Conservation (phyloP, 1,140 invertebrate species). For the Chironomus tepperi region DNA sequence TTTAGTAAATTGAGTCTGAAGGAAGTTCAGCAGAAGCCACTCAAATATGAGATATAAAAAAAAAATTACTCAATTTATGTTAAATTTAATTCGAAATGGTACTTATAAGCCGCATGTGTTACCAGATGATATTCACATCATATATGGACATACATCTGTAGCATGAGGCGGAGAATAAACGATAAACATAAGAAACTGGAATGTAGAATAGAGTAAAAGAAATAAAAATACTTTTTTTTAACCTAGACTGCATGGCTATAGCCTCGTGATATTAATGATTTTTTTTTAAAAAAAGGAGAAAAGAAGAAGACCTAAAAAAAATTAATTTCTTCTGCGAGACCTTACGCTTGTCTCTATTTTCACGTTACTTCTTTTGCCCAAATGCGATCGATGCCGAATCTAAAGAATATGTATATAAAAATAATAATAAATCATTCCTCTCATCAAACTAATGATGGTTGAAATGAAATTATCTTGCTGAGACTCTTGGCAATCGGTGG, state of each 20-base stretch:
- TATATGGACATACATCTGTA: background rate
- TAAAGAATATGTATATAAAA: background rate
- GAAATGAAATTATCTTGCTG: constrained; percentile 12
- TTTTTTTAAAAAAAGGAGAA: background rate
- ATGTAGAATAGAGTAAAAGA: background rate
- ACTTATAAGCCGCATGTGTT: background rate
- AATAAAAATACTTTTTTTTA: background rate
- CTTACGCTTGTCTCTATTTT: background rate
- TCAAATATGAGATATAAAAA: background rate
- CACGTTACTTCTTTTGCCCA: background rate
- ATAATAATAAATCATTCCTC: constrained; percentile 22
- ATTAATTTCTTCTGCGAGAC: background rate
- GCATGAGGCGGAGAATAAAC: background rate
- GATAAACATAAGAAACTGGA: background rate
- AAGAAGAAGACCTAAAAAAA: constrained; percentile 2
- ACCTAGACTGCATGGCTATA: constrained; percentile 17
- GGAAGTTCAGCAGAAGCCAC: background rate
- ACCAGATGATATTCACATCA: background rate
- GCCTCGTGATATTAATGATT: constrained; percentile 20
- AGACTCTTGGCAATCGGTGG: constrained; percentile 11
- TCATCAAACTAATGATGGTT: constrained; percentile 19
- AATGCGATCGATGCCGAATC: background rate
- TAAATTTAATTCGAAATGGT: constrained; percentile 15
- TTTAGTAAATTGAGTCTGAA: background rate
- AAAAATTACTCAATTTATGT: constrained; percentile 21